phyloP scores from a whole-genome alignment of 2,113 vertebrate species.

The rat (Rattus norvegicus) region GRCr8 NC_086026.1:120341001-120341500 shows the following conservation, averaged over 20 bases:
- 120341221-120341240: too few species aligned
- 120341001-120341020: not conserved
- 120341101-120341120: not conserved
- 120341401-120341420: not conserved
- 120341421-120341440: not conserved
- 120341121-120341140: not conserved
- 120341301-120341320: too few species aligned
- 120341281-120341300: too few species aligned
- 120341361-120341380: not conserved
- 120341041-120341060: not conserved
- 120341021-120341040: not conserved
- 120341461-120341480: not conserved
- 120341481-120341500: not conserved
- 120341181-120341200: too few species aligned
- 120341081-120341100: not conserved
- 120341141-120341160: not conserved
- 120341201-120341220: too few species aligned
- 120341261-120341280: too few species aligned
- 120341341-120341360: too few species aligned
- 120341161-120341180: too few species aligned
- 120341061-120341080: too few species aligned
- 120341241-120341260: too few species aligned
- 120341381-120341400: not conserved
- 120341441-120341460: not conserved
- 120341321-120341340: too few species aligned